Evolutionary conservation across 2,797 vertebrate genomes (phyloP).

Genomic region (Neomorphus geoffroyi): DNA sequence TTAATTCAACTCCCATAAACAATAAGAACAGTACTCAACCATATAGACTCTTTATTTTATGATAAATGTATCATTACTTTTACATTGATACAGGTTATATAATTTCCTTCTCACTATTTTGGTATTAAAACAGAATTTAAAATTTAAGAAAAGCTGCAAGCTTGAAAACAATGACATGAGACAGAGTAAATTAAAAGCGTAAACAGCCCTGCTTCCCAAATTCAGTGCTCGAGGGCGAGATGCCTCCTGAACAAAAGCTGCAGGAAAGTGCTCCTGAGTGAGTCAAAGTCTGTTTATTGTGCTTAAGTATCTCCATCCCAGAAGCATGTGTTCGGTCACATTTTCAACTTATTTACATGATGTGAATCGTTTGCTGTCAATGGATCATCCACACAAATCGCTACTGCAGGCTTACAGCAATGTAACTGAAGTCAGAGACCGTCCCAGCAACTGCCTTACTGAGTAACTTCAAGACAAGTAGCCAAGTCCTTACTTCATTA

Average conservation of each 20-base stretch:
- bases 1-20: background rate
- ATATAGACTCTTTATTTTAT: background rate
- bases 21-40: background rate
- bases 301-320: background rate
- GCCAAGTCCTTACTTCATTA: background rate
- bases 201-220: background rate
- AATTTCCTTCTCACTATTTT: background rate
- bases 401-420: accelerated
- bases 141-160: background rate
- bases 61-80: background rate
- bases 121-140: constrained; percentile 10
- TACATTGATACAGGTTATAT: background rate
- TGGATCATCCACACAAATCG: background rate
- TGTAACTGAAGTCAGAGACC: background rate
- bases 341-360: background rate
- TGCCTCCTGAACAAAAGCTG: background rate
- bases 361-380: background rate
- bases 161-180: background rate
- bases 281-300: background rate
- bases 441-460: background rate
- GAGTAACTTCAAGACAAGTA: background rate
- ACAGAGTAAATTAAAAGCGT: background rate
- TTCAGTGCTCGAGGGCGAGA: background rate
- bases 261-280: background rate
- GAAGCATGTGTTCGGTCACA: background rate